phyloP scores from a whole-genome alignment of 2,888 invertebrate species.

The Pandemis cinnamomeana region DNA sequence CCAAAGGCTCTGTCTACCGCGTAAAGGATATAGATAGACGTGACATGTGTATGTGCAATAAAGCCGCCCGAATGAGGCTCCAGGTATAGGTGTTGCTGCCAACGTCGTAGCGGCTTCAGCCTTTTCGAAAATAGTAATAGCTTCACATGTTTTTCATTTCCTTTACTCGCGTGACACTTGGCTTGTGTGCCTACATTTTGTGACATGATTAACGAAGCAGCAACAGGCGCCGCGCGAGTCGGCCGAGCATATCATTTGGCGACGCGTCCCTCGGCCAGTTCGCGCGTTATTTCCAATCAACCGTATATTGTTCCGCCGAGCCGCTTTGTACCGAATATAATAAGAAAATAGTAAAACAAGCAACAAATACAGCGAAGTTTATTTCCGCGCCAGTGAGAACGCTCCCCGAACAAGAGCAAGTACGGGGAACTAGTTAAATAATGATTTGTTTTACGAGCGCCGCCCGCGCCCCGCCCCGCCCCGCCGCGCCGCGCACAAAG shows the following conservation, averaged over 20 bases:
- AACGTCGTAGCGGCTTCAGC: neutral
- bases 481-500: constrained; percentile 40
- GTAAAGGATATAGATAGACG: too few relatives aligned
- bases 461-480: constrained; percentile 15
- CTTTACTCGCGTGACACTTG: neutral
- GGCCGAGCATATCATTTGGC: neutral
- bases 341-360: constrained; percentile 24
- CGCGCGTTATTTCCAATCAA: constrained; percentile 14
- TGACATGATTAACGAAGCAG: neutral
- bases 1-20: neutral
- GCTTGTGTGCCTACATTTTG: neutral
- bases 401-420: constrained; percentile 11
- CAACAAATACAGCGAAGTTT: constrained; percentile 27
- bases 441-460: constrained; percentile 46
- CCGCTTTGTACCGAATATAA: constrained; percentile 1
- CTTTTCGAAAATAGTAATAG: too few relatives aligned
- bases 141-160: neutral
- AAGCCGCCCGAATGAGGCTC: too few relatives aligned
- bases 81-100: neutral
- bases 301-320: constrained; percentile 11
- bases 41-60: too few relatives aligned
- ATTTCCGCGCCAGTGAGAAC: constrained; percentile 28
- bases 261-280: neutral
- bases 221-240: neutral
- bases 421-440: constrained; percentile 43